Evolutionary conservation across 2,113 vertebrate genomes (phyloP), one percentile per base, ranked within the genome.

Genomic region (Lagopus muta): DNA sequence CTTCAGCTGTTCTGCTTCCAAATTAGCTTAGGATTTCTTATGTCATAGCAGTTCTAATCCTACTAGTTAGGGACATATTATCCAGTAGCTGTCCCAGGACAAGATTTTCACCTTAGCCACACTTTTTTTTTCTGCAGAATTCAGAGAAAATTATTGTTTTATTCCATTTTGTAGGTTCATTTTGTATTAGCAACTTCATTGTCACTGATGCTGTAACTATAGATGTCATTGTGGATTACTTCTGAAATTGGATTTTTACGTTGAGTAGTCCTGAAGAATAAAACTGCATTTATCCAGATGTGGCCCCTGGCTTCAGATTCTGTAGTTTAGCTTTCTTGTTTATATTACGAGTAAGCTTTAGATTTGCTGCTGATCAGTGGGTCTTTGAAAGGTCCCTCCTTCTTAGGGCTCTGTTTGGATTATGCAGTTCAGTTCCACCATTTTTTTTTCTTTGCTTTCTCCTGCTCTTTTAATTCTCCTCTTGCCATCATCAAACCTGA

Each of bases 21-120:
- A 97, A 95, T 97, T 95, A 94, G 81, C 71, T 90, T 76, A 93
- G 90, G 95, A 92, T 95, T 96, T 92, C 93, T 95, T 86, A 83
- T 82, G 75, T 89, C 88, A 60, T 91, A 80, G 89, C 86, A 94
- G 75, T 79, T 79, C 72, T 97, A 95, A 96, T 96, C 95, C 75
- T 91, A 82, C 92, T 82, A 82, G 84, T 95, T 95, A 96, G 47
- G 50, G 60, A 40, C 67, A 91, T 85, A 79, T 74, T 92, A 93
- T 80, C 78, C 81, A 89, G 81, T 66, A 75, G 34, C 82, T 92
- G 69, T 38, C 58, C 27, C 73, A 78, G 81, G 84, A 70, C 71
- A 77, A 91, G 90, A 89, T 87, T 90, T 90, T 77, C 57, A 92
- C 34, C 42, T 70, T 81, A 89, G 71, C 55, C 2, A 2, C 22